Base-by-base conservation (phyloP, 2,888 invertebrate genomes). In the Mechanitis mazaeus region DNA sequence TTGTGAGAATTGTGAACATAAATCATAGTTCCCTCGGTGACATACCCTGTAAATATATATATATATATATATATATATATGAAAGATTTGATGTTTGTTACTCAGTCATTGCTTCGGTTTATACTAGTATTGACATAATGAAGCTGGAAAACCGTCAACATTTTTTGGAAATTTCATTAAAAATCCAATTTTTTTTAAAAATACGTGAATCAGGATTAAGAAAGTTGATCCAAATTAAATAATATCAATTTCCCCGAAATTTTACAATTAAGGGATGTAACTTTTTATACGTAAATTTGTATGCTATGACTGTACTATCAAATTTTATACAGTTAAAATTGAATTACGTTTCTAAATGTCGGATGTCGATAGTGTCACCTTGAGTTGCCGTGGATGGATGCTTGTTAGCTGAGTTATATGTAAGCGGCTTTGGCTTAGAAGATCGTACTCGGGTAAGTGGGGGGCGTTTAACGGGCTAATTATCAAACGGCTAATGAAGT, bases 401-500 rank as follows among this genome's bases (percentile, higher is more conserved):
- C 55, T 58, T 60, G 58, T 55, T 58, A 50, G 62, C 62, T 58
- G 56, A 60, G 42, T 53, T 63, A 63, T 59, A 58, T 61, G 64
- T 68, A 75, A 78, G 74, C 73, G 73, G 68, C 63, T 70, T 79
- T 73, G 76, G 78, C 75, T 79, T 75, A 76, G 78, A 77, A 80
- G 80, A 81, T 77, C 76, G 78, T 78, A 76, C 80, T 71, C 75
- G 76, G 80, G 78, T 81, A 83, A 83, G 83, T 84, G 87, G 84
- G 85, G 84, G 84, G 82, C 85, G 85, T 86, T 89, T 89, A 88
- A 88, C 90, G 85, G 87, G 87, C 88, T 90, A 90, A 90, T 90
- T 90, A 90, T 90, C 88, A 88, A 89, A 87, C 86, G 86, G 85
- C 90, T 90, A 90, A 90, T 90, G 90, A 90, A 90, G 90, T 90